Conservation (phyloP, 2,888 invertebrate species). For the Dastarcus helophoroides region DNA sequence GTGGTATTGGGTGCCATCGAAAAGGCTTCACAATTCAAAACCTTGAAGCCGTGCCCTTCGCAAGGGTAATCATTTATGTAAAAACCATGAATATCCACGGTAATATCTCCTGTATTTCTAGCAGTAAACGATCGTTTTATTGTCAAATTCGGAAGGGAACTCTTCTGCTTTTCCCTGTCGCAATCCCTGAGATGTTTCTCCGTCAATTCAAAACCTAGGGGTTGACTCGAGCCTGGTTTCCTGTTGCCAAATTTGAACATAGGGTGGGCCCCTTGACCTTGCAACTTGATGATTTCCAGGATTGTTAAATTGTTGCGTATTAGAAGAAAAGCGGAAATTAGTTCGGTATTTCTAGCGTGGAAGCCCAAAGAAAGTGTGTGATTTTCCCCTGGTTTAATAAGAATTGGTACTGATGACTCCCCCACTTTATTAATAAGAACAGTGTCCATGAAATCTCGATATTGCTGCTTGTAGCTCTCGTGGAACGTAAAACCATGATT, state of each 20-base stretch:
- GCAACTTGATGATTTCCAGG: conserved; percentile 71
- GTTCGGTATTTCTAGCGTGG: conserved; percentile 35
- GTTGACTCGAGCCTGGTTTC: conserved; percentile 63
- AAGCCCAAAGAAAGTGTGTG: conserved; percentile 41
- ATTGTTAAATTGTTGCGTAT: conserved; percentile 88
- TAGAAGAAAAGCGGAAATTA: conserved; percentile 42
- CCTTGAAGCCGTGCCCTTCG: conserved; percentile 69
- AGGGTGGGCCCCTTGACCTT: conserved; percentile 75
- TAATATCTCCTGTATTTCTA: conserved; percentile 81
- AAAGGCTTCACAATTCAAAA: conserved; percentile 64
- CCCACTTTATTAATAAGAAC: conserved; percentile 25
- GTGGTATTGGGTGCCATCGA: conserved; percentile 60
- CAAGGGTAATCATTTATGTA: conserved; percentile 55
- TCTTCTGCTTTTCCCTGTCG: conserved; percentile 31
- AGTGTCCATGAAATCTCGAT: conserved; percentile 1
- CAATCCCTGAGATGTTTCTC: conserved; percentile 48
- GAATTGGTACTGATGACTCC: conserved; percentile 41
- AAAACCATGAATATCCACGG: conserved; percentile 62
- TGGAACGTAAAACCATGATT: conserved; percentile 19
- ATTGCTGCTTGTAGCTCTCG: conserved; percentile 7
- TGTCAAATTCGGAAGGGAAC: conserved; percentile 47
- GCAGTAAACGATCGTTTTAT: conserved; percentile 74
- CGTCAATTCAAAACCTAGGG: conserved; percentile 69
- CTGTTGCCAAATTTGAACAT: conserved; percentile 81
- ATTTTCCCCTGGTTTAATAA: conserved; percentile 48